These are phyloP conservation scores for Corythoichthys haematopterus DNA, from an alignment of 2,113 vertebrate genomes.

Conservation along the genomic window DNA sequence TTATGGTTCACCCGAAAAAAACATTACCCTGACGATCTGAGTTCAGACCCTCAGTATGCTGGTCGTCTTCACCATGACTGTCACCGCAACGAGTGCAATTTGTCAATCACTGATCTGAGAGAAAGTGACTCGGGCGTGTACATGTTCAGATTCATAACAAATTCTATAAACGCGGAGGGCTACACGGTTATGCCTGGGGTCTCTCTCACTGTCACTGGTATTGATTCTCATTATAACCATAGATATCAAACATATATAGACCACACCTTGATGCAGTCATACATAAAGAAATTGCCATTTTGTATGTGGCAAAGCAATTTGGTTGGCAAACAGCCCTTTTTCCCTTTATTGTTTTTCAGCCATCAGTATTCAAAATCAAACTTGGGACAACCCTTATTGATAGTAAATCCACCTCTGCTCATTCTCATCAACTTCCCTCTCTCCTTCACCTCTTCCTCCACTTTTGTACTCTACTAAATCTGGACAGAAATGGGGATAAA, in stretches of 20 bases:
- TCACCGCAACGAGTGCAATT: background rate
- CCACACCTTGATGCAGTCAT: background rate
- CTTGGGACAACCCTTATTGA: too few relatives aligned
- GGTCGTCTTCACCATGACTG: background rate
- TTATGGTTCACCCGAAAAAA: background rate
- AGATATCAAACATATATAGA: background rate
- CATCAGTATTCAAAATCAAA: too few relatives aligned
- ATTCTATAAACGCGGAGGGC: background rate
- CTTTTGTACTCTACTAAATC: too few relatives aligned
- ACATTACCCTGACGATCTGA: background rate
- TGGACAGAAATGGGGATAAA: too few relatives aligned
- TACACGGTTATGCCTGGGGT: background rate
- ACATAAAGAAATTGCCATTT: background rate
- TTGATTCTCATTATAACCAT: background rate
- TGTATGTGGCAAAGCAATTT: background rate
- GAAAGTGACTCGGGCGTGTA: background rate
- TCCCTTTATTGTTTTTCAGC: too few relatives aligned
- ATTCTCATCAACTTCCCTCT: too few relatives aligned
- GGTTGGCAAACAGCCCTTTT: background rate
- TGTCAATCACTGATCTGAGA: slow-evolving; percentile 1
- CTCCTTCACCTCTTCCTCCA: too few relatives aligned
- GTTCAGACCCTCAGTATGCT: background rate
- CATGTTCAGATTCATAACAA: background rate
- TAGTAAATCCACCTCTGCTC: too few relatives aligned
- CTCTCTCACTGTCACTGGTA: background rate